Conservation (phyloP, 2,888 invertebrate genomes). For the Baronia brevicornis region DNA sequence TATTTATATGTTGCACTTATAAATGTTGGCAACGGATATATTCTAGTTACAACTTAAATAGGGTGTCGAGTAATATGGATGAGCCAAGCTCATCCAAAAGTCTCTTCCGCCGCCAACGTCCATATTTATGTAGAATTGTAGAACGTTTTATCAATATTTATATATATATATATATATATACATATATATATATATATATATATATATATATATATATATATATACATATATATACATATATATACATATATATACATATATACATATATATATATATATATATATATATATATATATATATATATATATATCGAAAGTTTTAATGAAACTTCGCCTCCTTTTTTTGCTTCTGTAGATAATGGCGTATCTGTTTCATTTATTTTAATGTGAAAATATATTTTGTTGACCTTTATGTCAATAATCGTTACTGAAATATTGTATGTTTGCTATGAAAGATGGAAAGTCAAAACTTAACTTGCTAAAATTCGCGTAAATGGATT, state of each 20-base stretch:
- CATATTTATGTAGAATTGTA: conserved; percentile 35
- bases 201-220: too few species aligned
- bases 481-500: too few species aligned
- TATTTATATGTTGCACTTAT: conserved; percentile 44
- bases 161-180: too few species aligned
- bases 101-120: conserved; percentile 1
- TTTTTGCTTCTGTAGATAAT: conserved; percentile 40
- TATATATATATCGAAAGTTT: conserved; percentile 30
- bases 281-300: too few species aligned
- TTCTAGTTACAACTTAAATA: background rate
- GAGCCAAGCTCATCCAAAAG: conserved; percentile 9
- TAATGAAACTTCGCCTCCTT: conserved; percentile 24
- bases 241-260: too few species aligned
- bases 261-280: too few species aligned
- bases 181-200: too few species aligned
- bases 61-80: conserved; percentile 3
- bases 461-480: too few species aligned
- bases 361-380: conserved; percentile 40
- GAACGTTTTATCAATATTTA: conserved; percentile 33
- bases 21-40: conserved; percentile 16
- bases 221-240: too few species aligned
- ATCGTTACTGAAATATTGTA: conserved; percentile 48
- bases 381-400: conserved; percentile 27
- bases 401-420: conserved; percentile 38
- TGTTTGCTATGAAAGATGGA: too few species aligned